phyloP scores from a whole-genome alignment of 2,888 invertebrate genomes.

The Lamproptera curius region DNA sequence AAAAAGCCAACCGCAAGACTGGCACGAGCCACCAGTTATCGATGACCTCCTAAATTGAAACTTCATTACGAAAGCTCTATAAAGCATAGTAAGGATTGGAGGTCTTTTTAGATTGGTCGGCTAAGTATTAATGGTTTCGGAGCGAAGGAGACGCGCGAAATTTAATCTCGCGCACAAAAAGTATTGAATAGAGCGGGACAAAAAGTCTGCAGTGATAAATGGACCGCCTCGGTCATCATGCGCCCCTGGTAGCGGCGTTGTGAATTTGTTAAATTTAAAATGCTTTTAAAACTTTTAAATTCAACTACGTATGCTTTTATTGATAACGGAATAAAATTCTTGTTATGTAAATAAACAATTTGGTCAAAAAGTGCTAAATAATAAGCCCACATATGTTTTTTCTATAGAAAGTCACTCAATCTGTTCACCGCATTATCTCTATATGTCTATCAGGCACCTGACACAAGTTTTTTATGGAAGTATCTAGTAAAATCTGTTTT shows the following conservation, averaged over 20 bases:
- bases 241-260: constrained; percentile 33
- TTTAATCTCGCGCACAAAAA: constrained; percentile 75
- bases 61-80: constrained; percentile 15
- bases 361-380: too few species aligned
- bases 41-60: constrained; percentile 26
- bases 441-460: too few species aligned
- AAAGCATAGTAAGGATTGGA: constrained; percentile 21
- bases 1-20: constrained; percentile 55
- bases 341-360: too few species aligned
- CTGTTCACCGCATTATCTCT: too few species aligned
- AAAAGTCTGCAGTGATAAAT: constrained; percentile 71
- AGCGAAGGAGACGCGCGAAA: constrained; percentile 64
- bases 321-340: too few species aligned
- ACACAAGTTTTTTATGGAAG: too few species aligned
- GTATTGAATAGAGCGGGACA: constrained; percentile 68
- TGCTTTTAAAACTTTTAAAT: too few species aligned
- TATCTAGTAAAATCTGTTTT: too few species aligned
- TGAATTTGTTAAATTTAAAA: constrained; percentile 12
- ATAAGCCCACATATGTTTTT: too few species aligned
- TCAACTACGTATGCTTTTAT: too few species aligned
- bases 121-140: constrained; percentile 66
- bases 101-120: constrained; percentile 44
- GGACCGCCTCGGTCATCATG: constrained; percentile 51
- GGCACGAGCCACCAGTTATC: constrained; percentile 44
- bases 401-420: too few species aligned